phyloP scores from a whole-genome alignment of 2,113 vertebrate genomes.

The Myrmecophaga tridactyla region DNA sequence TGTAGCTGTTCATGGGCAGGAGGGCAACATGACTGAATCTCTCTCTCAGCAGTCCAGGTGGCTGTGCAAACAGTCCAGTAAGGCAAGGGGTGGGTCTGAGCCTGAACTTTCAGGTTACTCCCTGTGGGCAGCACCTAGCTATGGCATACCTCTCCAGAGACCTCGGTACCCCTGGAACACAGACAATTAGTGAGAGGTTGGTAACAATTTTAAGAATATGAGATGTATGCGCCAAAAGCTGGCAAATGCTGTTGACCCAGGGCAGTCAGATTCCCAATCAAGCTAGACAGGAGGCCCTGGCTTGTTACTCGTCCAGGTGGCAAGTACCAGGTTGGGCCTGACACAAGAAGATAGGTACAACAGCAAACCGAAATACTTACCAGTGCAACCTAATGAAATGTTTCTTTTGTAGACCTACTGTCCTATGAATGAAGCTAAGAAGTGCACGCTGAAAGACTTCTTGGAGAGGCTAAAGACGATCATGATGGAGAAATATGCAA shows the following conservation, averaged over 20 bases:
- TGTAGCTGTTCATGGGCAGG: neutral
- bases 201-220: neutral
- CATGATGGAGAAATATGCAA: conserved; percentile 53
- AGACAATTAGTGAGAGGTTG: neutral
- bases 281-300: neutral
- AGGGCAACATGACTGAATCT: neutral
- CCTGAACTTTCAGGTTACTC: fast-evolving
- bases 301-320: neutral
- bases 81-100: neutral
- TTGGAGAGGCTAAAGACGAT: conserved; percentile 31
- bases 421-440: conserved; percentile 7
- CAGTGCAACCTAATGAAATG: neutral
- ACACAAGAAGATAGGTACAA: neutral
- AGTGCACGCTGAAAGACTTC: conserved; percentile 54
- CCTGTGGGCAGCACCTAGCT: neutral
- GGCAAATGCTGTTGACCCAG: neutral
- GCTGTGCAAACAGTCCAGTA: neutral
- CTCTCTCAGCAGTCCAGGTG: neutral
- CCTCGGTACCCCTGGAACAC: neutral
- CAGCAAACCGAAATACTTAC: neutral
- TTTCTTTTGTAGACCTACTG: conserved; percentile 54
- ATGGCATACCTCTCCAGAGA: neutral
- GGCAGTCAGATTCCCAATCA: neutral
- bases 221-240: neutral
- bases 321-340: neutral